A percentile compares a stretch with the other conserved stretches of the same genome.
phyloP scores from a whole-genome alignment of 2,888 invertebrate species.

The Andricus curvator region DNA sequence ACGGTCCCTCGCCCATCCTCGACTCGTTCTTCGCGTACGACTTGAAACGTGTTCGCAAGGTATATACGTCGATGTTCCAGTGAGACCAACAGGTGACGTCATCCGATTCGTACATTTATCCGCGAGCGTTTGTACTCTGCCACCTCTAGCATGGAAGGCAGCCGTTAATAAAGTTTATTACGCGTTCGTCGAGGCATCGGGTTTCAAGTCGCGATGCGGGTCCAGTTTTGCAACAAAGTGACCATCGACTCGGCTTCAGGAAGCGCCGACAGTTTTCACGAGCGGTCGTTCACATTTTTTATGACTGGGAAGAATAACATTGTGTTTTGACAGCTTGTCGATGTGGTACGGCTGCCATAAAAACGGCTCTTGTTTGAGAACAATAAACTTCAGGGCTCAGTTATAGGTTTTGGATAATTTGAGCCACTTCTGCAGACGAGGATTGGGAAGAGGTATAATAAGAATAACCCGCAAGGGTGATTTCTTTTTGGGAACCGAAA shows the following conservation, averaged over 20 bases:
- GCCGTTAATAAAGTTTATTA: constrained; percentile 66
- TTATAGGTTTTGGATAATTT: neutral
- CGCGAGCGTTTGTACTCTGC: constrained; percentile 49
- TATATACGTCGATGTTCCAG: constrained; percentile 38
- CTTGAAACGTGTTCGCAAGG: constrained; percentile 1
- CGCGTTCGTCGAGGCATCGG: constrained; percentile 37
- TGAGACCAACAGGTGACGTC: constrained; percentile 65
- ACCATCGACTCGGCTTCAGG: constrained; percentile 41
- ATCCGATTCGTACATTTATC: constrained; percentile 55
- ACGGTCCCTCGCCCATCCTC: constrained; percentile 24
- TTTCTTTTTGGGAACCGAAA: neutral
- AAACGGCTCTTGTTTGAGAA: neutral
- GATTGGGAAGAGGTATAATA: neutral
- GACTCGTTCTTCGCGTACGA: constrained; percentile 38
- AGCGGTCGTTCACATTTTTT: constrained; percentile 31
- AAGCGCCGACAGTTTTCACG: constrained; percentile 34
- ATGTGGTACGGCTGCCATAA: constrained; percentile 9
- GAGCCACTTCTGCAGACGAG: neutral
- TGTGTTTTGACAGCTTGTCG: constrained; percentile 22
- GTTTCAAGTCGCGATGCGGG: constrained; percentile 45
- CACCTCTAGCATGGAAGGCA: constrained; percentile 49
- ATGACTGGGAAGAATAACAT: constrained; percentile 20
- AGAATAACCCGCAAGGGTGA: neutral
- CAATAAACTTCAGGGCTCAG: neutral
- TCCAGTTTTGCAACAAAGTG: constrained; percentile 40